Conservation (phyloP, 2,113 vertebrate genomes). For the Alligator sinensis region DNA sequence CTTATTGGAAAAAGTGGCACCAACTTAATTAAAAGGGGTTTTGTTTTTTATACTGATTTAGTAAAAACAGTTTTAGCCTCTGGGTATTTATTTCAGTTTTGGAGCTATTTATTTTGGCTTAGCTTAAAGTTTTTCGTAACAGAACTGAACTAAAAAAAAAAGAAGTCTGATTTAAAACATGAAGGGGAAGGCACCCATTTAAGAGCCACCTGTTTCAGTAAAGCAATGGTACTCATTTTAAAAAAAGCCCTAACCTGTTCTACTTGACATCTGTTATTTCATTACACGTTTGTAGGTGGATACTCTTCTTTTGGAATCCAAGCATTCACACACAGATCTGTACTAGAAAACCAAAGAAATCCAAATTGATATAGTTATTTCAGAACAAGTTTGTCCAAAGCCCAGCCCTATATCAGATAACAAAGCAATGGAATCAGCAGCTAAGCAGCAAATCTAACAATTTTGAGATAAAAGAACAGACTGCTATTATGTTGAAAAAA, state of each 20-base stretch:
- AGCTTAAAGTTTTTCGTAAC: neutral
- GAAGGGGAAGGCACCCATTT: neutral
- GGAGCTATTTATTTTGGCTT: slow-evolving; percentile 3
- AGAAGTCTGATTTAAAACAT: slow-evolving; percentile 28
- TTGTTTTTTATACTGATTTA: neutral
- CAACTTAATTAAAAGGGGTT: neutral
- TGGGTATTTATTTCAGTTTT: neutral
- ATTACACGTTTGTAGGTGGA: neutral
- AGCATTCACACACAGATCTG: neutral
- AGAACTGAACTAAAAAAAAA: neutral
- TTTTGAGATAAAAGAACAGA: slow-evolving; percentile 27
- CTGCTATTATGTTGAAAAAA: slow-evolving; percentile 43
- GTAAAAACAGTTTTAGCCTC: neutral
- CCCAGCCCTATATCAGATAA: slow-evolving; percentile 5
- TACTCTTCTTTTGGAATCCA: slow-evolving; percentile 30
- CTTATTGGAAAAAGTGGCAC: neutral
- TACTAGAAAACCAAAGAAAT: neutral
- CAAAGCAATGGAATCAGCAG: no score
- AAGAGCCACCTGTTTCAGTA: neutral
- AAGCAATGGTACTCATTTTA: neutral
- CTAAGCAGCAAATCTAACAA: no score
- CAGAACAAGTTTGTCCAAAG: neutral
- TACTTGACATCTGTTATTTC: slow-evolving; percentile 28
- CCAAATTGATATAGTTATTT: slow-evolving; percentile 8
- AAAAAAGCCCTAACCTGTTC: slow-evolving; percentile 19